Conservation (phyloP, 2,113 vertebrate species). For the Pluvialis apricaria region DNA sequence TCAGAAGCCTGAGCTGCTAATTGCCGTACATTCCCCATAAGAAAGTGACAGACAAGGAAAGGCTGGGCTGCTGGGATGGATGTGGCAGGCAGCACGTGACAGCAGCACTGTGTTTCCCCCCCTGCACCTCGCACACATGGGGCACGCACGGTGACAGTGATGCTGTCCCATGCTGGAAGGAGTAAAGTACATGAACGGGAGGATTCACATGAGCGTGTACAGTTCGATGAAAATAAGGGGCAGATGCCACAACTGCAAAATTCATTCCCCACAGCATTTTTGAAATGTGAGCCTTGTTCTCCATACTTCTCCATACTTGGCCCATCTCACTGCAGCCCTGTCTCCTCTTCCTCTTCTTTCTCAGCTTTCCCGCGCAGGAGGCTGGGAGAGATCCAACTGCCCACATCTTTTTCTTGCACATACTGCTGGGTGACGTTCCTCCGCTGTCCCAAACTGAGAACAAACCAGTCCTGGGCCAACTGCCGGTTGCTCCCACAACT, state of each 20-base stretch:
- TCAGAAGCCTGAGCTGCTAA: slow-evolving; percentile 24
- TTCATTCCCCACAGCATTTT: background rate
- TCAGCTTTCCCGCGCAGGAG: background rate
- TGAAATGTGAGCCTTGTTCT: background rate
- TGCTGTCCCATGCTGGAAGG: accelerated
- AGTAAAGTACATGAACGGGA: too few relatives aligned
- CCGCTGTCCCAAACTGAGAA: background rate
- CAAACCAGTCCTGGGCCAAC: background rate
- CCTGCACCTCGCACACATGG: accelerated
- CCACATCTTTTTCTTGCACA: background rate
- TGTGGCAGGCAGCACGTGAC: background rate
- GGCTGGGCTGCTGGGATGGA: background rate
- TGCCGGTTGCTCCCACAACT: background rate
- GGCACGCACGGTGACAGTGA: background rate
- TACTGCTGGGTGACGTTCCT: background rate
- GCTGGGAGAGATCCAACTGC: background rate
- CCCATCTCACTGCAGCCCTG: background rate
- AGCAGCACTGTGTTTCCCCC: background rate
- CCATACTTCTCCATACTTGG: background rate
- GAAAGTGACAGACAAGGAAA: background rate
- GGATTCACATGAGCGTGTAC: too few relatives aligned
- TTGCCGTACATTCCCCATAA: background rate
- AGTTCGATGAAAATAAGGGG: background rate
- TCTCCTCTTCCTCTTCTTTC: background rate
- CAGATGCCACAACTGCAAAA: background rate